phyloP scores from a whole-genome alignment of 2,113 vertebrate genomes.

The Lepus timidus region DNA sequence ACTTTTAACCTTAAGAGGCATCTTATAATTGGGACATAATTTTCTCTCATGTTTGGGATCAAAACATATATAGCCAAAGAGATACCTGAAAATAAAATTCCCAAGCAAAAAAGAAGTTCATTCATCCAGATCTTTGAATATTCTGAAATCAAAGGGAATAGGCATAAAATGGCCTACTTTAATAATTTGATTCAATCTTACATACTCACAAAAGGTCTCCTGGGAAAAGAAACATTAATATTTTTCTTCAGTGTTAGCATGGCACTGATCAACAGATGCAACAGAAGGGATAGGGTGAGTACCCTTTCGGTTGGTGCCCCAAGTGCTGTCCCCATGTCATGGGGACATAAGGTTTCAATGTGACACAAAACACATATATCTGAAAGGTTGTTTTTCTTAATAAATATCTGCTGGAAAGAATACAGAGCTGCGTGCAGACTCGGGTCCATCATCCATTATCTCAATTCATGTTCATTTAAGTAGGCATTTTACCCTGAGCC shows the following conservation, averaged over 20 bases:
- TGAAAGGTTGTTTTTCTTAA: constrained; percentile 45
- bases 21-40: constrained; percentile 25
- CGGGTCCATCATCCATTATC: constrained; percentile 9
- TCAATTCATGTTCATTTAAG: background rate
- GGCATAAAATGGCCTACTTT: constrained; percentile 1
- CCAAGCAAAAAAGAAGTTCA: background rate
- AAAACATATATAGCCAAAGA: constrained; percentile 14
- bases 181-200: background rate
- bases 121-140: background rate
- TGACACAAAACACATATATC: constrained; percentile 39
- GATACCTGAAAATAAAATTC: constrained; percentile 37
- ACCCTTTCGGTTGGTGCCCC: constrained; percentile 43
- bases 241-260: constrained; percentile 12
- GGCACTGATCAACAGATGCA: constrained; percentile 33
- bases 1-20: background rate
- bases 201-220: background rate
- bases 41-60: background rate
- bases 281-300: background rate
- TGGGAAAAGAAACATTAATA: constrained; percentile 23
- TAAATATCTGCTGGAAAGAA: constrained; percentile 69
- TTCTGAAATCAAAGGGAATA: constrained; percentile 40
- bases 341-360: constrained; percentile 30
- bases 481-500: background rate
- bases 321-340: background rate
- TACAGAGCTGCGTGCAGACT: background rate